These are phyloP conservation scores for Aptenodytes patagonicus DNA, from an alignment of 2,113 vertebrate species.

Conservation along the genomic window DNA sequence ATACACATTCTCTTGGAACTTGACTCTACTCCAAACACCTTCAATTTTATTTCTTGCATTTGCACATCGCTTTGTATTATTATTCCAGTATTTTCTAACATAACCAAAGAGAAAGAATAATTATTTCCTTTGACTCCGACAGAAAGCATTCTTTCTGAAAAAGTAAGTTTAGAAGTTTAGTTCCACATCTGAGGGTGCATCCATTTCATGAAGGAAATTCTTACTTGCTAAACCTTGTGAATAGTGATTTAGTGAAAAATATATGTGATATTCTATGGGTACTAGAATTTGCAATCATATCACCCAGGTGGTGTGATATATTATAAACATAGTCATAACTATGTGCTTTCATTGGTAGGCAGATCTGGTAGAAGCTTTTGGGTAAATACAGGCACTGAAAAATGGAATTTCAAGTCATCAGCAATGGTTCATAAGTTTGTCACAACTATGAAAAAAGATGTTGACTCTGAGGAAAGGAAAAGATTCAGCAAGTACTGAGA, in stretches of 20 bases:
- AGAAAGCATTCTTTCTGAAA: background rate
- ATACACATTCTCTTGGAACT: background rate
- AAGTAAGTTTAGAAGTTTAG: background rate
- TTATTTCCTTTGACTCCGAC: background rate
- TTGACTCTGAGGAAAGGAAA: background rate
- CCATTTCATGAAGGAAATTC: background rate
- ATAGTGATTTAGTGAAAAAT: background rate
- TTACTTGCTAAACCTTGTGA: background rate
- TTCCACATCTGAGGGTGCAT: accelerated
- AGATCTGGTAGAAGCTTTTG: background rate
- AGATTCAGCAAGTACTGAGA: background rate
- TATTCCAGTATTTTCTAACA: background rate
- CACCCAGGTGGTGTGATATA: background rate
- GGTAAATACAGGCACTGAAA: background rate
- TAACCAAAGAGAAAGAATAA: background rate
- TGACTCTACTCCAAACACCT: background rate
- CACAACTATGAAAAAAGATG: background rate
- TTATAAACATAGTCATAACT: background rate
- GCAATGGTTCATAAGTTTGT: background rate
- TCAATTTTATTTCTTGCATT: background rate
- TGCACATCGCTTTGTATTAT: background rate
- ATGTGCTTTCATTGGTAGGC: background rate
- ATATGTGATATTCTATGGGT: background rate
- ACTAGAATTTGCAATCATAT: background rate
- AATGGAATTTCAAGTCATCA: background rate